A percentile compares a stretch with the other conserved stretches of the same genome.
These are phyloP conservation scores for Artemia sp. DNA, from an alignment of 2,888 invertebrate genomes.

Conservation along the genomic window DNA sequence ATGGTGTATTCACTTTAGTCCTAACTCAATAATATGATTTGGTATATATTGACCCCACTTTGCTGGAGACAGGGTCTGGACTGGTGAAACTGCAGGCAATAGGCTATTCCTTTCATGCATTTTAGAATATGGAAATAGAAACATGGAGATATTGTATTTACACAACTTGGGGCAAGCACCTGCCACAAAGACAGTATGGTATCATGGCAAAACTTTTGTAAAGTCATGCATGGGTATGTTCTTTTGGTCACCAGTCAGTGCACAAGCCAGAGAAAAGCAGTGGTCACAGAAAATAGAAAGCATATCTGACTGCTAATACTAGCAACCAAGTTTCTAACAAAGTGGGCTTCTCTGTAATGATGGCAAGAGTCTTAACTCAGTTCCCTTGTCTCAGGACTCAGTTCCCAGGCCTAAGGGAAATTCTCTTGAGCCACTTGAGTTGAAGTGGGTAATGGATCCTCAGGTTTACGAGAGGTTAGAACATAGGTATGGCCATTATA, in stretches of 20 bases:
- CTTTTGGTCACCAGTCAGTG: conserved; percentile 3
- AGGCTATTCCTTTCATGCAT: conserved; percentile 12
- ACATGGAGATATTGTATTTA: conserved; percentile 8
- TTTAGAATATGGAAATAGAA: conserved; percentile 13
- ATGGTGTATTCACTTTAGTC: no score
- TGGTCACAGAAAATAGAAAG: conserved; percentile 17
- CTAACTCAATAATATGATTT: no score
- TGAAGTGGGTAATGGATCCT: neutral
- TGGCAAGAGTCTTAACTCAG: conserved; percentile 17
- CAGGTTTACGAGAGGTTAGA: neutral
- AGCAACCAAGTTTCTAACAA: conserved; percentile 22
- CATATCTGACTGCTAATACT: conserved; percentile 20
- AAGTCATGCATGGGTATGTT: neutral
- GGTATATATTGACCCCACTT: no score
- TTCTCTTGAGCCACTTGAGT: conserved; percentile 20
- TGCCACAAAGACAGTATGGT: neutral
- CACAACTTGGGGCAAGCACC: neutral
- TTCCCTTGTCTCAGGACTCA: no score
- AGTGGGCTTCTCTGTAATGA: conserved; percentile 23
- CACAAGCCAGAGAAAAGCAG: conserved; percentile 14
- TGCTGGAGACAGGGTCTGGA: neutral
- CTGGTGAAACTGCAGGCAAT: conserved; percentile 13
- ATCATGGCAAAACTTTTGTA: conserved; percentile 7
- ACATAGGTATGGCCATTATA: conserved; percentile 6
- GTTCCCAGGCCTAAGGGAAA: conserved; percentile 21